phyloP scores from a whole-genome alignment of 2,113 vertebrate genomes.

The Poeciliopsis prolifica region DNA sequence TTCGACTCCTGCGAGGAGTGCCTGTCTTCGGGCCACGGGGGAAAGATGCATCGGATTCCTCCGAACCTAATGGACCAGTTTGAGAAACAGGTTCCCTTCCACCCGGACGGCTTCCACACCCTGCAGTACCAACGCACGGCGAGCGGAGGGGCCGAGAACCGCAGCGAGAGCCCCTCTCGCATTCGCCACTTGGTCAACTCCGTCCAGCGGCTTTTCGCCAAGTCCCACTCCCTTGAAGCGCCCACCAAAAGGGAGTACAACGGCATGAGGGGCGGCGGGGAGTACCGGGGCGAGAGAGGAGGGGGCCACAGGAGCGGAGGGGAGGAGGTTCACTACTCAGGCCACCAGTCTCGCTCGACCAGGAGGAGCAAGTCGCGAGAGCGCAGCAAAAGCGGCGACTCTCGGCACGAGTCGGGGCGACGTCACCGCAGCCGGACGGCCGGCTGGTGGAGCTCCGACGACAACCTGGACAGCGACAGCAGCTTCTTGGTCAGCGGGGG shows the following conservation, averaged over 20 bases:
- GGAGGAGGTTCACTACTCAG: conserved; percentile 81
- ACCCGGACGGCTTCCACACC: conserved; percentile 98
- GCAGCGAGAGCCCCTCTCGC: conserved; percentile 96
- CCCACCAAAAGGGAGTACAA: conserved; percentile 94
- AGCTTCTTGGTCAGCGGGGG: conserved; percentile 87
- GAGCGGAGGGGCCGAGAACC: conserved; percentile 87
- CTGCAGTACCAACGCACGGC: conserved; percentile 93
- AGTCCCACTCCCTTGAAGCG: conserved; percentile 97
- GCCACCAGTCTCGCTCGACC: conserved; percentile 87
- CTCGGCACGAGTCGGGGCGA: conserved; percentile 82
- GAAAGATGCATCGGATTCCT: conserved; percentile 94
- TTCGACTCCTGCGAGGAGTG: conserved; percentile 98
- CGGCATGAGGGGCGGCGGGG: conserved; percentile 83
- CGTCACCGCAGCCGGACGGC: conserved; percentile 91
- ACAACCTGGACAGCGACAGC: conserved; percentile 98
- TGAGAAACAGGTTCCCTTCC: conserved; percentile 96
- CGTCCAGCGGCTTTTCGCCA: conserved; percentile 97
- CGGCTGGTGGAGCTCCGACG: conserved; percentile 99
- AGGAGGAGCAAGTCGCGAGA: conserved; percentile 89
- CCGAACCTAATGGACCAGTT: conserved; percentile 94
- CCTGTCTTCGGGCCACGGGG: conserved; percentile 79
- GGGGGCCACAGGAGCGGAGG: conserved; percentile 85
- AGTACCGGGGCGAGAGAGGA: conserved; percentile 83
- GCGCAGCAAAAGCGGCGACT: conserved; percentile 92
- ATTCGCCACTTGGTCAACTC: conserved; percentile 98